Conservation (phyloP, 2,888 invertebrate genomes). For the Diloba caeruleocephala region DNA sequence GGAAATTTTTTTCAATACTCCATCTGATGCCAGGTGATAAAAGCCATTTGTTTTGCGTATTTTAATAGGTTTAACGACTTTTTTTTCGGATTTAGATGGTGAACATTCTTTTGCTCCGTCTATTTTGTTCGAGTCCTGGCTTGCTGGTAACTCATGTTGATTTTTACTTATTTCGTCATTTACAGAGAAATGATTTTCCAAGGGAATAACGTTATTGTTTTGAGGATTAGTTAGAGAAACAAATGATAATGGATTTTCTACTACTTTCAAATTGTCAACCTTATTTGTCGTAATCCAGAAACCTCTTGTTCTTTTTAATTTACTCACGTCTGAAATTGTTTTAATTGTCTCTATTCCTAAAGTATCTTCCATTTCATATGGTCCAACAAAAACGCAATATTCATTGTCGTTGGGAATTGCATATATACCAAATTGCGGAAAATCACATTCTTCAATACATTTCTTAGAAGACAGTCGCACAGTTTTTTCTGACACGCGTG, state of each 20-base stretch:
- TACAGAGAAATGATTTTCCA: slow-evolving; percentile 40
- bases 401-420: slow-evolving; percentile 75
- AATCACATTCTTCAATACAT: slow-evolving; percentile 57
- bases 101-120: slow-evolving; percentile 29
- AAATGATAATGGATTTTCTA: slow-evolving; percentile 78
- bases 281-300: slow-evolving; percentile 81
- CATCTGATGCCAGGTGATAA: slow-evolving; percentile 67
- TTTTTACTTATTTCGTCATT: slow-evolving; percentile 13
- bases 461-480: slow-evolving; percentile 80
- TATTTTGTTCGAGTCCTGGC: slow-evolving; percentile 21
- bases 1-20: slow-evolving; percentile 52
- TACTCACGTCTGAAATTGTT: slow-evolving; percentile 49
- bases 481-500: slow-evolving; percentile 82
- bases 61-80: slow-evolving; percentile 77
- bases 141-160: slow-evolving; percentile 22
- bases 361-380: slow-evolving; percentile 77
- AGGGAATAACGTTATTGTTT: slow-evolving; percentile 46
- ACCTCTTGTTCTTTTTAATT: slow-evolving; percentile 70
- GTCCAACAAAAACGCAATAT: slow-evolving; percentile 80
- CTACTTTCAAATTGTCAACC: slow-evolving; percentile 75
- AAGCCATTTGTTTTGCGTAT: slow-evolving; percentile 75
- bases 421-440: slow-evolving; percentile 81
- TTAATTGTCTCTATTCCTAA: slow-evolving; percentile 82
- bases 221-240: slow-evolving; percentile 58
- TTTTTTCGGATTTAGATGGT: slow-evolving; percentile 42